Evolutionary conservation across 2,888 invertebrate genomes (phyloP).

Genomic region (Cryptocephalus primarius): DNA sequence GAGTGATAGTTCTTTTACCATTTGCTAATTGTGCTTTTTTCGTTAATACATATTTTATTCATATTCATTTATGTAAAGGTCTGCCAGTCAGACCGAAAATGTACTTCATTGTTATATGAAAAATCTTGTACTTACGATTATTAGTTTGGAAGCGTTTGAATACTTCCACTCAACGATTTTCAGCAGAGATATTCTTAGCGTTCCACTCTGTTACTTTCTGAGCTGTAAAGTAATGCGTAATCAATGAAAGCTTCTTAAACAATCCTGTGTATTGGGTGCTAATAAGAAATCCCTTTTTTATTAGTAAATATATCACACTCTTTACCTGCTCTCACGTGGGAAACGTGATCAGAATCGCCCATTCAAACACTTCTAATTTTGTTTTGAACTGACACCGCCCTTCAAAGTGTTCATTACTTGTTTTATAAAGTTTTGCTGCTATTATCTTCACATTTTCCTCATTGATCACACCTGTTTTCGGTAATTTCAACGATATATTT

Average conservation of each 20-base stretch:
- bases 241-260: not conserved
- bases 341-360: not conserved
- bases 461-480: not conserved
- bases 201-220: no score
- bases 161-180: conserved; percentile 2
- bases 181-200: conserved; percentile 1
- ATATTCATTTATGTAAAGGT: no score
- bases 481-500: not conserved
- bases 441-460: not conserved
- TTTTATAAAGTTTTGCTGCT: not conserved
- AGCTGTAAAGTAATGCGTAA: not conserved
- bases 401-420: conserved; percentile 2
- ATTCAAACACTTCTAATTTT: conserved; percentile 2
- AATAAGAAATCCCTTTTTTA: conserved; percentile 3
- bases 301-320: conserved; percentile 2
- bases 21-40: no score
- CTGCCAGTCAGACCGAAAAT: no score
- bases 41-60: no score
- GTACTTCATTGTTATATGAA: no score
- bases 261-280: conserved; percentile 1
- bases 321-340: conserved; percentile 2
- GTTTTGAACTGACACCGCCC: conserved; percentile 3
- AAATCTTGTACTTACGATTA: not conserved
- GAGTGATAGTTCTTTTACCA: no score
- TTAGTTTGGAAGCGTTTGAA: not conserved